Evolutionary conservation across 1,140 invertebrate genomes (phyloP).

Genomic region (Aphidius ervi): DNA sequence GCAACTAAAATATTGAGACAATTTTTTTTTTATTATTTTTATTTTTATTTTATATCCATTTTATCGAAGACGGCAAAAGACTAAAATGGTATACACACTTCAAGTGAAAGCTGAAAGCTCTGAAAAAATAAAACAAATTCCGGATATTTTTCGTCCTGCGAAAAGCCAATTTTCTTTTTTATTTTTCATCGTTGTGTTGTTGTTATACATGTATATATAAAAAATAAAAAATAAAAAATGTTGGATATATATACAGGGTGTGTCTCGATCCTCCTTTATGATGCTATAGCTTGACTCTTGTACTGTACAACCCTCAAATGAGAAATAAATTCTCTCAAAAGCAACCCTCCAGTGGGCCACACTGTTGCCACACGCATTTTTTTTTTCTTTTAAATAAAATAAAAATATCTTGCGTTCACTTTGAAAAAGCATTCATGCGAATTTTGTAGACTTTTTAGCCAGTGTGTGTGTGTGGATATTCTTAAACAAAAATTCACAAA

Average conservation of each 20-base stretch:
- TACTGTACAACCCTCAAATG: not conserved
- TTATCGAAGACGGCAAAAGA: slow-evolving; percentile 1
- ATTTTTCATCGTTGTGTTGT: too few species aligned
- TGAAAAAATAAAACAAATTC: slow-evolving; percentile 6
- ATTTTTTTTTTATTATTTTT: not conserved
- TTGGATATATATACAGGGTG: not conserved
- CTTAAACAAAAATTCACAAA: slow-evolving; percentile 9
- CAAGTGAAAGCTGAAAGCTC: not conserved
- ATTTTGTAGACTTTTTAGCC: slow-evolving; percentile 32
- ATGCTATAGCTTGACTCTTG: not conserved
- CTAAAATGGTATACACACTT: not conserved
- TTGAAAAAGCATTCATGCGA: slow-evolving; percentile 13
- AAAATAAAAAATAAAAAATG: not conserved
- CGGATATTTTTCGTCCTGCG: not conserved
- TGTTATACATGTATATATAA: too few species aligned
- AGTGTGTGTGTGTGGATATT: slow-evolving; percentile 14
- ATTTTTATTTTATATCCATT: slow-evolving; percentile 9
- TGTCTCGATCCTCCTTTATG: slow-evolving; percentile 7
- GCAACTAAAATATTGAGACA: not conserved
- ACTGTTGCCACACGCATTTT: not conserved
- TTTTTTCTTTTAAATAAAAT: too few species aligned
- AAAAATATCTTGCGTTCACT: too few species aligned
- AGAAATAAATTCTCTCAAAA: slow-evolving; percentile 23
- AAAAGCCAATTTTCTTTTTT: slow-evolving; percentile 8
- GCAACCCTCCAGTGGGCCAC: slow-evolving; percentile 13